Percentiles rank a stretch among this genome's conserved stretches.
phyloP scores from a whole-genome alignment of 1,140 invertebrate species.

The Anadara kagoshimensis region DNA sequence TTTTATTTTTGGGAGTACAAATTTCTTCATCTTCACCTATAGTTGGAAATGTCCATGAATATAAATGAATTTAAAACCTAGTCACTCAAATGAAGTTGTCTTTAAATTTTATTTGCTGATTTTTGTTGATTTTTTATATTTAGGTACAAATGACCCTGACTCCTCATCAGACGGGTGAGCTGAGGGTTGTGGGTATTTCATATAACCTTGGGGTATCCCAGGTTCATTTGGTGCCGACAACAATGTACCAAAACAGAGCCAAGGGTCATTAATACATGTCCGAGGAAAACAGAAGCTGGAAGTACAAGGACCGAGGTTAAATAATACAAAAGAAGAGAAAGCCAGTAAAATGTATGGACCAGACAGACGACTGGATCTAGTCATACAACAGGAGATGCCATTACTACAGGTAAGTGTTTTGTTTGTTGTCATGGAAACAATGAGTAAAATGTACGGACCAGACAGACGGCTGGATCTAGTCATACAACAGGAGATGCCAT shows the following conservation, averaged over 20 bases:
- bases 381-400: constrained; percentile 73
- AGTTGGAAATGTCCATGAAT: too few relatives aligned
- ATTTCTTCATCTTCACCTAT: too few relatives aligned
- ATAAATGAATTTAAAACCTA: too few relatives aligned
- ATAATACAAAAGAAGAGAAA: constrained; percentile 72
- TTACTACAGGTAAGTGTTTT: constrained; percentile 59
- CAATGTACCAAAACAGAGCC: constrained; percentile 59
- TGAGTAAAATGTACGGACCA: constrained; percentile 70
- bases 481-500: constrained; percentile 72
- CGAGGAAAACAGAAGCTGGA: constrained; percentile 73
- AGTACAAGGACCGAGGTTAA: constrained; percentile 73
- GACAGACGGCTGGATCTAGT: constrained; percentile 73
- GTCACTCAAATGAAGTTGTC: too few relatives aligned
- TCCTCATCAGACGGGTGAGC: constrained; percentile 69
- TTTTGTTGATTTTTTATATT: too few relatives aligned
- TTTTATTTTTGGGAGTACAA: too few relatives aligned
- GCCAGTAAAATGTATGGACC: constrained; percentile 71
- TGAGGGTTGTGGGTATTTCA: constrained; percentile 70
- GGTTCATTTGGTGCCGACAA: constrained; percentile 36
- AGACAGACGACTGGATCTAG: constrained; percentile 73
- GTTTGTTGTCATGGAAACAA: neutral
- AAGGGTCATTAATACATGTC: too few relatives aligned
- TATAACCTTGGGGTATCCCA: constrained; percentile 69
- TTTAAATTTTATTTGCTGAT: too few relatives aligned
- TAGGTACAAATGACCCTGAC: constrained; percentile 67